Percentiles rank a stretch among this genome's conserved stretches.
These are phyloP conservation scores for Chaunax sp. DNA, from an alignment of 2,797 vertebrate species.

Conservation along the genomic window DNA sequence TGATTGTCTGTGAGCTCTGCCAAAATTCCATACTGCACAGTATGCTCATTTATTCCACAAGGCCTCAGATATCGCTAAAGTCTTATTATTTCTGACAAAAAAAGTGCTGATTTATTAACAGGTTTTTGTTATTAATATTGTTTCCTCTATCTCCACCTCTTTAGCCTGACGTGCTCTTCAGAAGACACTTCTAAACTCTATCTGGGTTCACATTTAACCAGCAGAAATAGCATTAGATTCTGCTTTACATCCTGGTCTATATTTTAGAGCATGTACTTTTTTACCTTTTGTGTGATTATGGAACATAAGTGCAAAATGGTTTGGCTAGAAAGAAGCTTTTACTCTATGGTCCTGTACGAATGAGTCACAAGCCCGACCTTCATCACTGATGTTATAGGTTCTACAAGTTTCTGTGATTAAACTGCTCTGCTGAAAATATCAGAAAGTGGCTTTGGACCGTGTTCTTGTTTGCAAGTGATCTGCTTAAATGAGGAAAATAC, in stretches of 20 bases:
- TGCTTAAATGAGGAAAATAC: conserved; percentile 36
- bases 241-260: neutral
- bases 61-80: conserved; percentile 37
- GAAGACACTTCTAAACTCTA: conserved; percentile 11
- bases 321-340: conserved; percentile 43
- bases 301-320: conserved; percentile 36
- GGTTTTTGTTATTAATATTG: conserved; percentile 15
- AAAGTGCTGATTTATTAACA: conserved; percentile 36
- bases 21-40: conserved; percentile 68
- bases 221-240: neutral
- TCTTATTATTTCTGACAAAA: conserved; percentile 58
- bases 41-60: conserved; percentile 67
- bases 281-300: conserved; percentile 34
- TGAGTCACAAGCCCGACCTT: conserved; percentile 39
- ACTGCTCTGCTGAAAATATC: conserved; percentile 43
- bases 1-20: conserved; percentile 58
- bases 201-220: conserved; percentile 17
- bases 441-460: conserved; percentile 1
- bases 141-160: conserved; percentile 16
- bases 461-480: conserved; percentile 29
- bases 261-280: conserved; percentile 11
- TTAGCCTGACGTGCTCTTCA: conserved; percentile 4
- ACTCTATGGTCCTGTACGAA: conserved; percentile 27
- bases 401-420: conserved; percentile 45
- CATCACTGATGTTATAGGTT: conserved; percentile 34